A percentile compares a stretch with the other conserved stretches of the same genome.
These are phyloP conservation scores for Callyntrura guangdongensis DNA, from an alignment of 2,888 invertebrate genomes.

Conservation along the genomic window DNA sequence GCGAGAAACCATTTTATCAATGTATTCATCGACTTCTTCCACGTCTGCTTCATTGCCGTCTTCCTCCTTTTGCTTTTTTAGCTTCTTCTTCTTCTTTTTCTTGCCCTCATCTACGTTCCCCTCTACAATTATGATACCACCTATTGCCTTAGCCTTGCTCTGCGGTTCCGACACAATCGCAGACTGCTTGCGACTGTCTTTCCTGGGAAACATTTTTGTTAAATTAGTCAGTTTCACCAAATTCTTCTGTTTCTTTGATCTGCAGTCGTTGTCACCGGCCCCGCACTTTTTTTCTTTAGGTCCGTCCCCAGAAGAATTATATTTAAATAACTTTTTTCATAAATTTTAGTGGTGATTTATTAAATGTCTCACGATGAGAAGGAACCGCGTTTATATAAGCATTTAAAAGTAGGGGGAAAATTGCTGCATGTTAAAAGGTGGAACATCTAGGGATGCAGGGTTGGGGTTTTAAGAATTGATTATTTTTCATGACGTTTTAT, in stretches of 20 bases:
- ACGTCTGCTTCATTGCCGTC: slow-evolving; percentile 52
- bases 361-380: too few species aligned
- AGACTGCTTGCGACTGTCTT: background rate
- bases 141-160: background rate
- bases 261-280: background rate
- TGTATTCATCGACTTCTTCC: slow-evolving; percentile 52
- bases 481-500: too few species aligned
- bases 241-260: background rate
- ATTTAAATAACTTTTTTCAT: background rate
- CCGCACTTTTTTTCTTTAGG: background rate
- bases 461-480: too few species aligned
- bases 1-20: slow-evolving; percentile 41
- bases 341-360: too few species aligned
- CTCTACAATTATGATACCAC: background rate
- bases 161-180: background rate
- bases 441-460: too few species aligned
- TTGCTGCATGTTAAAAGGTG: too few species aligned
- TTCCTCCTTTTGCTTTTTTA: background rate
- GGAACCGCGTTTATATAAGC: too few species aligned
- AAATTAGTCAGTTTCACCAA: background rate
- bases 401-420: too few species aligned
- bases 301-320: too few species aligned
- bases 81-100: slow-evolving; percentile 6
- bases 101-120: background rate
- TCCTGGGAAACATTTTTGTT: background rate